Base-by-base conservation (phyloP, 2,888 invertebrate species). In the Scrobipalpa costella region DNA sequence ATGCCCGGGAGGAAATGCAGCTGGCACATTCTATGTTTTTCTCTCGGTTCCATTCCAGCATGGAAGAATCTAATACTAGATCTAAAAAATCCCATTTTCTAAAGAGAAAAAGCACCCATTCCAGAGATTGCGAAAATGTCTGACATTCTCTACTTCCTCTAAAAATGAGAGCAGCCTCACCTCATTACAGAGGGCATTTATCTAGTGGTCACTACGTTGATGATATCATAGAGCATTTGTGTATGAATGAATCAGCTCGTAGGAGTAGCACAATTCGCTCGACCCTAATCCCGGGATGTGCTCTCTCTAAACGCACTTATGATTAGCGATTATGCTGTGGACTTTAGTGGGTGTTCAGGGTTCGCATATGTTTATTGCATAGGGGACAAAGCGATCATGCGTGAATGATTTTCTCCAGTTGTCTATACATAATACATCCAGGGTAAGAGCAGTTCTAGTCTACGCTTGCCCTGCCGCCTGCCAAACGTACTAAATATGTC, bases 221-320 rank as follows among this genome's bases (percentile, higher is more conserved):
- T 50, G 50, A 50, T 50, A 50, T 50, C 50, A 50, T 50, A 50
- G 21, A 50, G 15, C 49, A 50, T 15, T 6, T 21, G 19, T 11
- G 27, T 27, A 27, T 27, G 27, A 27, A 21, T 50, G 19, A 50
- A 21, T 50, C 50, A 50, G 7, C 44, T 15, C 44, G 15, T 15
- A 44, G 44, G 44, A 44, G 15, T 5, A 44, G 44, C 44, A 17
- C 49, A 49, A 49, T 15, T 49, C 7, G 7, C 65, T 64, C 77
- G 80, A 79, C 83, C 80, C 80, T 80, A 80, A 78, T 83, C 72
- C 69, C 71, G 67, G 68, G 69, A 75, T 76, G 75, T 74, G 76
- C 82, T 79, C 78, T 79, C 79, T 52, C 21, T 49, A 21, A 21
- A 21, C 21, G 50, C 50, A 52, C 9, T 73, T 15, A 57, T 57